Percentiles rank a stretch among this genome's conserved stretches.
phyloP scores from a whole-genome alignment of 92 coral and sea anemone species.

The Ricordea florida region DNA sequence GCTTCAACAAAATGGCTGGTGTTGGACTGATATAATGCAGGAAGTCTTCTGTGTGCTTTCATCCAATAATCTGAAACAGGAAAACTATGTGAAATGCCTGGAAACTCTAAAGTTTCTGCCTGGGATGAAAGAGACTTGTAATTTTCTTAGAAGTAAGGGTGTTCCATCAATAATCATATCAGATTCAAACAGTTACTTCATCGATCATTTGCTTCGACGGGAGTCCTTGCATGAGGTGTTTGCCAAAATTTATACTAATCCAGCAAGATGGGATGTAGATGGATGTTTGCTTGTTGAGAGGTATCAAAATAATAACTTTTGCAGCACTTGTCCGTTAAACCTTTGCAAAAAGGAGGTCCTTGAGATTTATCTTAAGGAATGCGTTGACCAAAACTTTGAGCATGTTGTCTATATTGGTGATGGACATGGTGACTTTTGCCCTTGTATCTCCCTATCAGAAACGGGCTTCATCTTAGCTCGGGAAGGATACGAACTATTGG shows the following conservation, averaged over 20 bases:
- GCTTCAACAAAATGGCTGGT: constrained; percentile 51
- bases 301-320: constrained; percentile 75
- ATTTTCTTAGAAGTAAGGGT: constrained; percentile 35
- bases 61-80: constrained; percentile 47
- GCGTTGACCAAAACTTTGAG: constrained; percentile 32
- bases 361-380: constrained; percentile 40
- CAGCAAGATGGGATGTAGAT: constrained; percentile 80
- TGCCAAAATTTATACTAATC: constrained; percentile 74
- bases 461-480: constrained; percentile 76
- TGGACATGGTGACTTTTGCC: constrained; percentile 91
- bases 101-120: constrained; percentile 75
- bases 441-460: constrained; percentile 56
- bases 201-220: constrained; percentile 74
- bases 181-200: constrained; percentile 92
- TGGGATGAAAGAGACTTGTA: constrained; percentile 94
- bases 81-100: constrained; percentile 78
- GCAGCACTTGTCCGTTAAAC: constrained; percentile 74
- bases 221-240: constrained; percentile 59
- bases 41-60: constrained; percentile 68
- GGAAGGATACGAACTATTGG: constrained; percentile 70
- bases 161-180: constrained; percentile 82
- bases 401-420: constrained; percentile 89
- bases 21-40: constrained; percentile 97
- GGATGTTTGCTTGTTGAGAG: constrained; percentile 67
- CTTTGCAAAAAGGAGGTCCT: constrained; percentile 86